Percentiles rank a stretch among this genome's conserved stretches.
phyloP scores from a whole-genome alignment of 1,140 invertebrate species.

The Grapholita molesta region DNA sequence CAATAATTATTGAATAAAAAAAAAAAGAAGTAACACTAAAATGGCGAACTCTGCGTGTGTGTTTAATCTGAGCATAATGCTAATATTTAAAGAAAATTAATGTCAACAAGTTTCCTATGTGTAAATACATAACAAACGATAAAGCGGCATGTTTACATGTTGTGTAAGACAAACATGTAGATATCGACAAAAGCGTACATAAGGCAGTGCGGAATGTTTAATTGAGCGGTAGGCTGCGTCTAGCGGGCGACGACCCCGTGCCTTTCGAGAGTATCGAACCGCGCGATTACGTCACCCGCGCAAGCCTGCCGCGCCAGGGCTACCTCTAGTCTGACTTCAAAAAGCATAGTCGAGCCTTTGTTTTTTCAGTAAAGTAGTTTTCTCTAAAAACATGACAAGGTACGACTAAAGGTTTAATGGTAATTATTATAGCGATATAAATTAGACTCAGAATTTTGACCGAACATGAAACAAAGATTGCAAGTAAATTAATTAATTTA shows the following conservation, averaged over 20 bases:
- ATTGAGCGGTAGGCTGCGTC: conserved; percentile 66
- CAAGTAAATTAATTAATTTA: too few species aligned
- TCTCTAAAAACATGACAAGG: too few species aligned
- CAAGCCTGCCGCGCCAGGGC: conserved; percentile 46
- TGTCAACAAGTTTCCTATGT: not conserved
- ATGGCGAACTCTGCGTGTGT: not conserved
- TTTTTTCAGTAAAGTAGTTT: too few species aligned
- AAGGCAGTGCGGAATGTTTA: conserved; percentile 54
- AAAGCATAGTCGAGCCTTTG: not conserved
- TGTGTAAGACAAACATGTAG: not conserved
- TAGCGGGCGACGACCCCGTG: conserved; percentile 68
- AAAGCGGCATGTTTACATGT: not conserved
- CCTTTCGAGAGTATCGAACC: conserved; percentile 74
- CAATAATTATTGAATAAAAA: too few species aligned
- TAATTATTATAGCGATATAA: too few species aligned
- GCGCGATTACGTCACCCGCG: conserved; percentile 67
- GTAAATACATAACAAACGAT: not conserved
- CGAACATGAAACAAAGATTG: too few species aligned
- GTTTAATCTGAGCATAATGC: conserved; percentile 33
- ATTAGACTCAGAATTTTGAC: too few species aligned
- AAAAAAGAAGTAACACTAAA: not conserved
- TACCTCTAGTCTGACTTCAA: not conserved
- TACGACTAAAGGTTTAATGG: too few species aligned
- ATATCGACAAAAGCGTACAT: conserved; percentile 11
- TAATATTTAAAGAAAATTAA: conserved; percentile 23